Base-by-base conservation (phyloP, 2,797 vertebrate species). In the Anolis apletophallus region DNA sequence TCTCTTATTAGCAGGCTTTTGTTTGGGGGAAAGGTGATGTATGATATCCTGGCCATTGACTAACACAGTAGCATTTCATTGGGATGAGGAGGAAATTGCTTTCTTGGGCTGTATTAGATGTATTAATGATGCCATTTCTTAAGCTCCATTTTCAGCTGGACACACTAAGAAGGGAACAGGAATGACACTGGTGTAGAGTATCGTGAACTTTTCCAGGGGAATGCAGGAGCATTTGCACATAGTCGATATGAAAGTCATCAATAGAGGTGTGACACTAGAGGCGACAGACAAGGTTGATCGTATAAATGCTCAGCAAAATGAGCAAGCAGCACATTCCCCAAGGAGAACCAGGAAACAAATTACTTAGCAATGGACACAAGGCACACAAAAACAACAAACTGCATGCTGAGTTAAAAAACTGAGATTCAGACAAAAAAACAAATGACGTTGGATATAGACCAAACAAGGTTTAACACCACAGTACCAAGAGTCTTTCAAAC, bases 391-490 rank as follows among this genome's bases (percentile, higher is more conserved):
- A 34, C 88, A 91, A 91, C 91, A 90, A 87, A 90, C 0, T 76
- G 74, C 80, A 90, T 57, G 86, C 85, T 55, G 83, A 92, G 90
- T 84, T 61, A 93, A 93, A 46, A 94, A 91, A 16, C 23, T 89
- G 77, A 92, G 89, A 91, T 91, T 89, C 81, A 90, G 86, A 82
- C 73, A 50, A 89, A 73, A 89, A 73, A 91, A 76, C 14, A 90
- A 82, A 32, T 82, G 75, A 78, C 92, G 87, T 61, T 83, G 89
- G 81, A 91, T 88, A 90, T 52, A 92, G 88, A 88, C 32, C 75
- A 92, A 76, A 88, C 83, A 40, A 88, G 89, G 59, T 87, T 84
- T 84, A 74, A 90, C 64, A 91, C 81, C 82, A 90, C 81, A 90
- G 84, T 88, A 61, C 68, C 87, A 64, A 21, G 92, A 90, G 91